Evolutionary conservation across 92 coral and sea anemone genomes (phyloP).

Genomic region (Galaxea fascicularis): DNA sequence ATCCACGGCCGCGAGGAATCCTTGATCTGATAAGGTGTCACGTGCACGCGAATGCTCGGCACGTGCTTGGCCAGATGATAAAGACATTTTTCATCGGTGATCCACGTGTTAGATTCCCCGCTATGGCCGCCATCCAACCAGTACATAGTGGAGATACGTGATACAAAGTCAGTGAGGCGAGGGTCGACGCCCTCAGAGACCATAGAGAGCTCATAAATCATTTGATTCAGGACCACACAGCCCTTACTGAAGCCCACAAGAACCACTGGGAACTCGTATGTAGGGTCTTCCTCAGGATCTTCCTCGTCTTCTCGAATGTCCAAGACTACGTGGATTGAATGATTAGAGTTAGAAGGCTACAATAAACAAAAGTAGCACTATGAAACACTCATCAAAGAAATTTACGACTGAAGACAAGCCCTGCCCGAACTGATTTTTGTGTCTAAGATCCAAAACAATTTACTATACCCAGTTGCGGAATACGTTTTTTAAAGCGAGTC

Average conservation of each 20-base stretch:
- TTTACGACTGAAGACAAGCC: no score
- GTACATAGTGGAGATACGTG: conserved; percentile 88
- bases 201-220: conserved; percentile 83
- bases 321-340: conserved; percentile 56
- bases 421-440: no score
- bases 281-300: conserved; percentile 92
- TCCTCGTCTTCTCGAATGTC: conserved; percentile 83
- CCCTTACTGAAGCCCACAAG: conserved; percentile 98
- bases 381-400: no score
- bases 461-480: no score
- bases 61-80: conserved; percentile 79
- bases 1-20: conserved; percentile 97
- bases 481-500: no score
- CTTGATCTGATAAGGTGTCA: conserved; percentile 96
- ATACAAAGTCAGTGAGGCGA: conserved; percentile 73
- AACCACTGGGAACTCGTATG: conserved; percentile 89
- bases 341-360: not conserved
- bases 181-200: conserved; percentile 79
- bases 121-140: conserved; percentile 99
- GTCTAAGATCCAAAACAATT: no score
- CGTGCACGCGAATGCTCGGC: conserved; percentile 91
- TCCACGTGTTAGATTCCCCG: conserved; percentile 98
- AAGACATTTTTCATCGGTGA: conserved; percentile 94
- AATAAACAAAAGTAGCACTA: not conserved
- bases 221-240: conserved; percentile 94